Evolutionary conservation across 1,140 invertebrate species (phyloP), one percentile per base, ranked within the genome.

Genomic region (Pararge aegeria): DNA sequence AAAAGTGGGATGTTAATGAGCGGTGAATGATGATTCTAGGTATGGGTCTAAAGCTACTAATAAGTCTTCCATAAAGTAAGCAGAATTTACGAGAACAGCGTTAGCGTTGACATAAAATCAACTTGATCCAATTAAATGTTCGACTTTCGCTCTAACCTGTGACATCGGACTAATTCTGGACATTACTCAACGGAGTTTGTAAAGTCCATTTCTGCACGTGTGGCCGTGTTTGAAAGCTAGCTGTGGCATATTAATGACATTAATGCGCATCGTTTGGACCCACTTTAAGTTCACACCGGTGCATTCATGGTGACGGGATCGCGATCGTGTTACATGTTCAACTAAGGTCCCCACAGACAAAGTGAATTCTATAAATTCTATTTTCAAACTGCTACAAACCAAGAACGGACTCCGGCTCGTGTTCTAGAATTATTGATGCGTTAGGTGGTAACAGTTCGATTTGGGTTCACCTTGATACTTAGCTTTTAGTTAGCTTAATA

Each of bases 181-280:
- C 30, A 34, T 34, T n/a, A 34, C 30, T 10, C 24, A 24, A 7
- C 24, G 3, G 0, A 34, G 16, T 42, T 42, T 7, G 13, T 7
- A 18, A 42, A 42, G 38, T 16, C 13, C 9, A 15, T 15, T 42
- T 42, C 16, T 68, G 59, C 65, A 60, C 60, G 40, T 60, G 64
- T 62, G 68, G 68, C 64, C 66, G 65, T 67, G 63, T 68, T 57
- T 34, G 56, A 27, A 64, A 66, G 10, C 70, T 49, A 55, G 58
- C 65, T 50, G 20, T 53, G 52, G 66, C 64, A 72, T 70, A 75
- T 75, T 75, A 75, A 75, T 70, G 70, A 55, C 63, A 73, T 67
- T 75, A 73, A 34, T 34, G 30, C n/a, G 30, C 30, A 34, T 34
- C 30, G 30, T 27, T 27, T 4, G 4, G 4, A 0, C n/a, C n/a